phyloP scores from a whole-genome alignment of 1,140 invertebrate genomes.

The Eurosta solidaginis region DNA sequence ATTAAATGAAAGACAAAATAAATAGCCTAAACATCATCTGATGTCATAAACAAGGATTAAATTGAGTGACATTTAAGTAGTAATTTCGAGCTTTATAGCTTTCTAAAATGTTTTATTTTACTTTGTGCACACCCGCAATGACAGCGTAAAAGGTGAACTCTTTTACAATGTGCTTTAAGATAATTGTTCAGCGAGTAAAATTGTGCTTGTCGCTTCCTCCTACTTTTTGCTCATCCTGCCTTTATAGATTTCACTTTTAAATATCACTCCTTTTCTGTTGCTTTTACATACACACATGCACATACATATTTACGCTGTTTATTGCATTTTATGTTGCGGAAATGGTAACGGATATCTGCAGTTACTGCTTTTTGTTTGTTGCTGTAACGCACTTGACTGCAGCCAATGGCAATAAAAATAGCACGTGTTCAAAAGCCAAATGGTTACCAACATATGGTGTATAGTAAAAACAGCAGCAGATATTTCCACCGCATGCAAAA shows the following conservation, averaged over 20 bases:
- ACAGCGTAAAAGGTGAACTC: no score
- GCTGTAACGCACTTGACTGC: neutral
- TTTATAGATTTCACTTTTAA: no score
- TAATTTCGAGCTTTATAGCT: neutral
- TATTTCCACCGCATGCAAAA: neutral
- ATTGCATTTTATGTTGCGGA: neutral
- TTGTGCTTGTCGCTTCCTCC: no score
- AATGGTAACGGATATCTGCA: constrained; percentile 5
- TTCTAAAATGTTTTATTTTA: no score
- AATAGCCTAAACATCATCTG: no score
- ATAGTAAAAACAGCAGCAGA: neutral
- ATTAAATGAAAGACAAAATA: no score
- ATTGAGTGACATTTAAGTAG: neutral
- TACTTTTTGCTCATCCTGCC: no score
- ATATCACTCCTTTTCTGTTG: neutral
- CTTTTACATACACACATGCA: neutral
- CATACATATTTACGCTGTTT: neutral
- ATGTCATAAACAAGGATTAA: no score
- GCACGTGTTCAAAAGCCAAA: neutral
- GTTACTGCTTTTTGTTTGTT: constrained; percentile 1
- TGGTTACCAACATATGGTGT: neutral
- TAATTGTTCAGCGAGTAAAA: no score
- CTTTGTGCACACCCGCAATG: no score
- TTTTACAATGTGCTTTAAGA: no score
- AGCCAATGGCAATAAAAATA: neutral